These are phyloP conservation scores for Melopsittacus undulatus DNA, from an alignment of 2,797 vertebrate species.

Conservation along the genomic window DNA sequence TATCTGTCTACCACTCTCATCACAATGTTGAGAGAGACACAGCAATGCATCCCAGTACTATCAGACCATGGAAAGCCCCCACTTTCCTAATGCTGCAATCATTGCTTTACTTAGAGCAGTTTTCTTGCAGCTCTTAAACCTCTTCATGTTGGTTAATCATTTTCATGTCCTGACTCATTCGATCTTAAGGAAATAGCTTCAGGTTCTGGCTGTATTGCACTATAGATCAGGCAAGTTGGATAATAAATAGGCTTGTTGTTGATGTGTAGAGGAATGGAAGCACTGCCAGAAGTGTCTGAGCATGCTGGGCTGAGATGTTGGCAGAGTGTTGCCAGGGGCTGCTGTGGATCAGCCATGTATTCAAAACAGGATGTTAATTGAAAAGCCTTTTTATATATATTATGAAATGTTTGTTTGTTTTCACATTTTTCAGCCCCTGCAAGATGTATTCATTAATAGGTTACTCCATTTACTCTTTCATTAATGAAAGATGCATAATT, in stretches of 20 bases:
- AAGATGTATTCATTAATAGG: slow-evolving; percentile 12
- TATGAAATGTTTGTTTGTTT: slow-evolving; percentile 61
- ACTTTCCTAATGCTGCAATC: slow-evolving; percentile 46
- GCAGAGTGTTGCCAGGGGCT: slow-evolving; percentile 44
- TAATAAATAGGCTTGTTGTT: slow-evolving; percentile 62
- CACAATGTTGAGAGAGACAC: slow-evolving; percentile 19
- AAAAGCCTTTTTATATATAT: slow-evolving; percentile 36
- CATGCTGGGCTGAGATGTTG: slow-evolving; percentile 27
- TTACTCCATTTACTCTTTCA: slow-evolving; percentile 13
- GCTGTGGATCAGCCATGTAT: background rate
- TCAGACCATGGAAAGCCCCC: slow-evolving; percentile 63
- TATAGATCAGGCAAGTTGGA: slow-evolving; percentile 61
- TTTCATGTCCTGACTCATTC: slow-evolving; percentile 72
- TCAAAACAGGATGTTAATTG: slow-evolving; percentile 57
- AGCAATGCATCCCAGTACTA: slow-evolving; percentile 38
- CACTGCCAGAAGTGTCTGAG: slow-evolving; percentile 46
- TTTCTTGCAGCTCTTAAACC: slow-evolving; percentile 56
- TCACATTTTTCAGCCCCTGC: slow-evolving; percentile 22
- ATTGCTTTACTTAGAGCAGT: slow-evolving; percentile 55
- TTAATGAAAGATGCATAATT: slow-evolving; percentile 12
- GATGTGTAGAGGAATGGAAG: slow-evolving; percentile 47
- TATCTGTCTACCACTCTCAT: background rate
- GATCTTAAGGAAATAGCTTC: slow-evolving; percentile 67
- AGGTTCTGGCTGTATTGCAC: slow-evolving; percentile 24
- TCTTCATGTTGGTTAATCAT: slow-evolving; percentile 70